These are phyloP conservation scores for Rhagologus leucostigma DNA, from an alignment of 2,113 vertebrate genomes.

Conservation along the genomic window DNA sequence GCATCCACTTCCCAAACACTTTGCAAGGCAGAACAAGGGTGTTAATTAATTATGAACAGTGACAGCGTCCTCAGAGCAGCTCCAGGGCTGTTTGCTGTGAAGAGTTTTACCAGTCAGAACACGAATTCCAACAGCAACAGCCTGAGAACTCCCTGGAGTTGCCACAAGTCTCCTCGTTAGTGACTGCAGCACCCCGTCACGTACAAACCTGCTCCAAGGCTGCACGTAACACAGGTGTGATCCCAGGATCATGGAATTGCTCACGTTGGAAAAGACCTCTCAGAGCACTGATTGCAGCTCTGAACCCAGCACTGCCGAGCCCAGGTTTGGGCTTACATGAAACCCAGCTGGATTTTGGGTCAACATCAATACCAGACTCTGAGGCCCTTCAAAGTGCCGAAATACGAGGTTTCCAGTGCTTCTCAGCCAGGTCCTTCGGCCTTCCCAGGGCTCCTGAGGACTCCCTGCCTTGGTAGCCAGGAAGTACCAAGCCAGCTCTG, in stretches of 20 bases:
- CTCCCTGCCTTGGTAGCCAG: not conserved
- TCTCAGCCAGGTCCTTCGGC: not conserved
- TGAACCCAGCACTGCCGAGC: not conserved
- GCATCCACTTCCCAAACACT: not conserved
- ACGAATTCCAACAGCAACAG: not conserved
- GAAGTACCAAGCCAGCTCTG: not conserved
- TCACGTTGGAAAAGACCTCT: not conserved
- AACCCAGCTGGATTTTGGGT: rapidly evolving
- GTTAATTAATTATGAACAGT: rapidly evolving
- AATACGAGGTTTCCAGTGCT: not conserved
- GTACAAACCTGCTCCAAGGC: not conserved
- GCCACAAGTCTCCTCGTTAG: not conserved
- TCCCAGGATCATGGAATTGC: rapidly evolving
- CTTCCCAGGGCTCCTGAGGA: not conserved
- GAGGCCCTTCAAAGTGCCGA: not conserved
- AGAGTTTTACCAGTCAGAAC: not conserved
- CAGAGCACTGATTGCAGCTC: not conserved
- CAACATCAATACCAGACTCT: rapidly evolving
- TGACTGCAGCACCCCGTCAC: rapidly evolving
- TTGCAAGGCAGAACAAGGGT: not conserved
- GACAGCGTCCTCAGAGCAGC: rapidly evolving
- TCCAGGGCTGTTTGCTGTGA: not conserved
- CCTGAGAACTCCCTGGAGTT: not conserved
- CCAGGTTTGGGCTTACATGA: not conserved
- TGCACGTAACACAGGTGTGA: rapidly evolving